Percentiles rank a stretch among this genome's conserved stretches.
These are phyloP conservation scores for Amblyraja radiata DNA, from an alignment of 2,797 vertebrate species.

Conservation along the genomic window DNA sequence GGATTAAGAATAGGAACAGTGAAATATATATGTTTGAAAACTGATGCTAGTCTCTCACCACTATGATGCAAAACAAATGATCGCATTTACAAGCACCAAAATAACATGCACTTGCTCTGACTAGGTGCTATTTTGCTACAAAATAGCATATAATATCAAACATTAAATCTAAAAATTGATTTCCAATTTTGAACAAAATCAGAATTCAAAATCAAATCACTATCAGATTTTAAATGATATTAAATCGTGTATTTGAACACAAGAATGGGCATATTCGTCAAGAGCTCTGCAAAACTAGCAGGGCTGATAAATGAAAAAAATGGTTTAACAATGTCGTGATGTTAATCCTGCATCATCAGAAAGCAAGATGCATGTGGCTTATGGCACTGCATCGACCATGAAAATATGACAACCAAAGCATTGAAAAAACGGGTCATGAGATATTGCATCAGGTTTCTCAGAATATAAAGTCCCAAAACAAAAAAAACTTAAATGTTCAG, in stretches of 20 bases:
- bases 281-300: slow-evolving; percentile 12
- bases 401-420: slow-evolving; percentile 1
- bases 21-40: neutral
- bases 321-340: slow-evolving; percentile 30
- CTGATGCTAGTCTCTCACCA: neutral
- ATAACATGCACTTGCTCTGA: neutral
- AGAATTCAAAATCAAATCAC: neutral
- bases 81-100: neutral
- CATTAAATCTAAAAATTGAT: neutral
- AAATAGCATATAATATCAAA: neutral
- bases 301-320: neutral
- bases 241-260: neutral
- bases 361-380: slow-evolving; percentile 23
- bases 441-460: neutral
- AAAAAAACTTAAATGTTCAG: neutral
- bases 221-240: neutral
- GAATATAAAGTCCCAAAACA: neutral
- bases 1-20: neutral
- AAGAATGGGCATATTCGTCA: neutral
- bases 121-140: neutral
- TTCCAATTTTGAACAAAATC: neutral
- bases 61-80: neutral
- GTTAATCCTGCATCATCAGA: slow-evolving; percentile 33
- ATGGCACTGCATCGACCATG: slow-evolving; percentile 3
- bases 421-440: neutral